phyloP scores from a whole-genome alignment of 2,888 invertebrate genomes.

The Drosophila hamatofila region DNA sequence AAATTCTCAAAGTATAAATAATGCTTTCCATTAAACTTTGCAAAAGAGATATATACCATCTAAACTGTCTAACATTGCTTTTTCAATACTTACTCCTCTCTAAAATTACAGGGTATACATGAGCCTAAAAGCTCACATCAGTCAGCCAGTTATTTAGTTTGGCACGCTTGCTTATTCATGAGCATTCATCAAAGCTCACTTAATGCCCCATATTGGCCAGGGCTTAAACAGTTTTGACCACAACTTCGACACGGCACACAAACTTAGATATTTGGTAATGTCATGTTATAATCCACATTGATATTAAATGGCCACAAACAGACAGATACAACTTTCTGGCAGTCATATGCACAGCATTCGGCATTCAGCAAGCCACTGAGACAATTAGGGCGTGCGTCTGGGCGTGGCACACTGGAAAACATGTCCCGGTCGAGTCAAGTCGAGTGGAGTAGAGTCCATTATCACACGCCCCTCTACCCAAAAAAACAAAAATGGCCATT shows the following conservation, averaged over 20 bases:
- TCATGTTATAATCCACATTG: slow-evolving; percentile 64
- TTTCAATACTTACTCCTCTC: no score
- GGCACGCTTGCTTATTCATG: slow-evolving; percentile 73
- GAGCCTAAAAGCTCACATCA: not conserved
- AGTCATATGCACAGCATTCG: slow-evolving; percentile 67
- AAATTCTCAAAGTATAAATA: not conserved
- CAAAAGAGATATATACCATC: not conserved
- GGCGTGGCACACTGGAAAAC: slow-evolving; percentile 12
- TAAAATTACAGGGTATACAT: slow-evolving; percentile 17
- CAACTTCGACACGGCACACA: slow-evolving; percentile 5
- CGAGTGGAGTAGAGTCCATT: slow-evolving; percentile 43
- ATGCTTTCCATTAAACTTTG: not conserved
- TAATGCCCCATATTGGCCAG: slow-evolving; percentile 68
- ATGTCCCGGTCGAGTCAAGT: slow-evolving; percentile 1
- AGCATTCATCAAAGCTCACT: slow-evolving; percentile 75
- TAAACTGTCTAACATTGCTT: no score
- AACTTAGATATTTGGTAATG: slow-evolving; percentile 51
- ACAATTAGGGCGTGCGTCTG: slow-evolving; percentile 44
- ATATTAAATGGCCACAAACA: slow-evolving; percentile 58
- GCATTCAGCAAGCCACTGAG: slow-evolving; percentile 21
- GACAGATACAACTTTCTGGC: slow-evolving; percentile 39
- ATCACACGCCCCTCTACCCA: slow-evolving; percentile 26
- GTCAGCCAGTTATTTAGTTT: slow-evolving; percentile 24
- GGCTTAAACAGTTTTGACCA: slow-evolving; percentile 71
- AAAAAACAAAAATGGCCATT: slow-evolving; percentile 55